These are phyloP conservation scores for Drosophila setosimentum DNA, from an alignment of 2,888 invertebrate species.

Conservation along the genomic window DNA sequence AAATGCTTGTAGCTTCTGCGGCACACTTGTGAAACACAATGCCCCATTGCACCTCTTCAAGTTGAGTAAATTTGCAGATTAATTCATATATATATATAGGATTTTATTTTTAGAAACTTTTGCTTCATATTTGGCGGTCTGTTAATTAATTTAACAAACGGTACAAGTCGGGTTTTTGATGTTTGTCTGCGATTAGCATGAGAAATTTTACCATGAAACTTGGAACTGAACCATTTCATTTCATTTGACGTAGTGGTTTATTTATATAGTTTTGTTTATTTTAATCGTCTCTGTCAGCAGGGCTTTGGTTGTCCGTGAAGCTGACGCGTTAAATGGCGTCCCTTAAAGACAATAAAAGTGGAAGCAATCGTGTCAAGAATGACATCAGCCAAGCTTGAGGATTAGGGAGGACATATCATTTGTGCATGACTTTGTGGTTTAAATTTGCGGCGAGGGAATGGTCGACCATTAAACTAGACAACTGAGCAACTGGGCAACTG, in stretches of 20 bases:
- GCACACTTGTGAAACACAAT: constrained; percentile 28
- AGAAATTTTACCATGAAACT: constrained; percentile 8
- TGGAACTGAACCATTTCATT: constrained; percentile 9
- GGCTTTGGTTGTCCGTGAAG: constrained; percentile 39
- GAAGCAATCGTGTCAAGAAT: constrained; percentile 31
- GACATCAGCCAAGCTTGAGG: constrained; percentile 58
- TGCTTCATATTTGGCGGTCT: constrained; percentile 38
- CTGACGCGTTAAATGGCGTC: constrained; percentile 30
- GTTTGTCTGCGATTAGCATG: constrained; percentile 41
- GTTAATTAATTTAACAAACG: constrained; percentile 37
- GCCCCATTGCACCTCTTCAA: constrained; percentile 20
- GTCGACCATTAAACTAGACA: background rate
- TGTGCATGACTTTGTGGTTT: constrained; percentile 47
- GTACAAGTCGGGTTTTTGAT: constrained; percentile 52
- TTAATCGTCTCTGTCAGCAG: constrained; percentile 13
- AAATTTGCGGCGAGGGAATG: constrained; percentile 11
- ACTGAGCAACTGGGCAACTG: background rate
- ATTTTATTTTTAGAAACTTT: constrained; percentile 4
- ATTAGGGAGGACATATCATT: constrained; percentile 48
- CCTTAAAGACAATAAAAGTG: constrained; percentile 53
- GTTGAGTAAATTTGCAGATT: background rate
- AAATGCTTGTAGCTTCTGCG: constrained; percentile 32
- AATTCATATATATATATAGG: constrained; percentile 4
- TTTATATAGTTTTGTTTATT: constrained; percentile 1
- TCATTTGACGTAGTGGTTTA: background rate